Conservation (phyloP, 2,888 invertebrate species). For the Aphodius granarius region DNA sequence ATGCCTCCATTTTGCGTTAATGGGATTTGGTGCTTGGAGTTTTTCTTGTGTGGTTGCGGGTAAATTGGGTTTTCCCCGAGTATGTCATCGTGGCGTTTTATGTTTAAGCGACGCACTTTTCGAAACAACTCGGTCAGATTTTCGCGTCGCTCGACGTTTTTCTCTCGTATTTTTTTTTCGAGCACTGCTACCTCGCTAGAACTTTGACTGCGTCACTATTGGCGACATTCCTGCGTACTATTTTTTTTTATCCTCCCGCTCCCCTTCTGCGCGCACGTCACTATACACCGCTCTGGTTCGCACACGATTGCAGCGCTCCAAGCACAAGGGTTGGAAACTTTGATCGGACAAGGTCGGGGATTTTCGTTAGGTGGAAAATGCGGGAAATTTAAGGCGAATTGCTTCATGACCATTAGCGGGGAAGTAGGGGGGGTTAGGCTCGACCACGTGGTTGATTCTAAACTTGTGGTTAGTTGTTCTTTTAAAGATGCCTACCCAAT, state of each 20-base stretch:
- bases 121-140: not conserved
- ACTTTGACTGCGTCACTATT: slow-evolving; percentile 36
- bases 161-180: slow-evolving; percentile 11
- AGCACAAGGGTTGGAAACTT: slow-evolving; percentile 40
- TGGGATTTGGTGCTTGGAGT: slow-evolving; percentile 42
- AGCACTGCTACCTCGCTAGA: slow-evolving; percentile 50
- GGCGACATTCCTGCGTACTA: not conserved
- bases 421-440: not conserved
- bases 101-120: not conserved
- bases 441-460: not conserved
- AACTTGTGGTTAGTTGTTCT: too few species aligned
- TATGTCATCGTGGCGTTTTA: slow-evolving; percentile 16
- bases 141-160: not conserved
- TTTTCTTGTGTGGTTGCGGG: slow-evolving; percentile 39
- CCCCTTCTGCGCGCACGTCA: slow-evolving; percentile 36
- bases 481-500: too few species aligned
- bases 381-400: not conserved
- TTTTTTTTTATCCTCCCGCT: not conserved
- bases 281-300: slow-evolving; percentile 43
- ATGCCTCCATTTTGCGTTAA: slow-evolving; percentile 46
- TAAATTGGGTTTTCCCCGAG: slow-evolving; percentile 39
- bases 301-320: slow-evolving; percentile 43
- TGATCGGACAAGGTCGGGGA: slow-evolving; percentile 42
- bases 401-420: not conserved
- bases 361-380: slow-evolving; percentile 37